Percentiles rank a stretch among this genome's conserved stretches.
Conservation (phyloP, 2,797 vertebrate species). For the Balearica regulorum region DNA sequence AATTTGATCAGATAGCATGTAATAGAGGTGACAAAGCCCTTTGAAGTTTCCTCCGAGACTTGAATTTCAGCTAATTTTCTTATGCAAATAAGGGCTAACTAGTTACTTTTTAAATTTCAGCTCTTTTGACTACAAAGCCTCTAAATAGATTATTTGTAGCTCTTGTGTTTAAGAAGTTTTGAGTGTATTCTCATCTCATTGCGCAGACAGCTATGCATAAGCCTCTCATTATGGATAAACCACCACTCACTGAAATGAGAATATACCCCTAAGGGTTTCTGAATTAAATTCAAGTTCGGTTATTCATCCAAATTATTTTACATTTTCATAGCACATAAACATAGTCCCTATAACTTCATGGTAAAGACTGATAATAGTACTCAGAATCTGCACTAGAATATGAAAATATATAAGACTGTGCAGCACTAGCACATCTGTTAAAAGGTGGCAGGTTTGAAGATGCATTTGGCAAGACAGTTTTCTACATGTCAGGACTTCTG, state of each 20-base stretch:
- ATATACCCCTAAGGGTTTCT: slow-evolving; percentile 13
- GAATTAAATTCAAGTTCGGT: slow-evolving; percentile 27
- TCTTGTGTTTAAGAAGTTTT: slow-evolving; percentile 14
- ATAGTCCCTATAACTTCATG: background rate
- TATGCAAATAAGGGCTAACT: slow-evolving; percentile 46
- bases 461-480: background rate
- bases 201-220: slow-evolving; percentile 18
- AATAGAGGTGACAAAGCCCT: slow-evolving; percentile 39
- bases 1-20: slow-evolving; percentile 31
- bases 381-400: background rate
- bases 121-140: slow-evolving; percentile 33
- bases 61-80: slow-evolving; percentile 47
- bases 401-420: background rate
- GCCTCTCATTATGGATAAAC: slow-evolving; percentile 47
- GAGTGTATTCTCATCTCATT: slow-evolving; percentile 11
- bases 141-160: slow-evolving; percentile 10
- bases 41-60: background rate
- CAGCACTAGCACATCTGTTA: background rate
- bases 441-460: background rate
- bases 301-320: slow-evolving; percentile 28
- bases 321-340: slow-evolving; percentile 5
- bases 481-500: background rate
- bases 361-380: background rate
- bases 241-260: background rate
- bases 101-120: slow-evolving; percentile 22